Evolutionary conservation across 2,797 vertebrate genomes (phyloP).

Genomic region (Sebastes glaucus): DNA sequence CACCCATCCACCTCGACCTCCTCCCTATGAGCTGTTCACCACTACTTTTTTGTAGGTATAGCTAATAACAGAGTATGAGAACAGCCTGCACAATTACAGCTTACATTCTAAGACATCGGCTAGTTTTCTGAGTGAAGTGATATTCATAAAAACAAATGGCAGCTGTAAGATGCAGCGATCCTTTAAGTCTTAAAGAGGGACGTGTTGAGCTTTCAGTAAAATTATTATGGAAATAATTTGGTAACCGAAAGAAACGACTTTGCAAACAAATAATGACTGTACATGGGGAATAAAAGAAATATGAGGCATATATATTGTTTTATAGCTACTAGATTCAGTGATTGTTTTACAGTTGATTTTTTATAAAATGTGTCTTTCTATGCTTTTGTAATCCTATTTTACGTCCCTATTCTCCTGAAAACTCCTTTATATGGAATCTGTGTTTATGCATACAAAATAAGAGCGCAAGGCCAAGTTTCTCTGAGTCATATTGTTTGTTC

Average conservation of each 20-base stretch:
- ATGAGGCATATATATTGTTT: neutral
- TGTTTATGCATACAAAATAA: neutral
- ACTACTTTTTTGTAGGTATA: no score
- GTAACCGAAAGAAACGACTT: neutral
- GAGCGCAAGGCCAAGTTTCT: neutral
- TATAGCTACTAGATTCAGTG: neutral
- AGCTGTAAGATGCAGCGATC: neutral
- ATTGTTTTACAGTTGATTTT: neutral
- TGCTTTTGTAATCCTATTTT: neutral
- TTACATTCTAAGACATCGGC: neutral
- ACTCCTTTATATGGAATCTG: neutral
- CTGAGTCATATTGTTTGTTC: constrained; percentile 27
- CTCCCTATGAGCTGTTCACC: no score
- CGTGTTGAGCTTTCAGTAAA: neutral
- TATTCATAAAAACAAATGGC: neutral
- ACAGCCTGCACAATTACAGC: neutral
- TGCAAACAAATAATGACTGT: neutral
- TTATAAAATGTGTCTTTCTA: neutral
- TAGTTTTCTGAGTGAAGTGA: neutral
- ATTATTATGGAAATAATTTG: neutral
- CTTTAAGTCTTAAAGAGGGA: neutral
- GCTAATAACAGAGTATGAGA: no score
- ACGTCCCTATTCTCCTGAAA: neutral
- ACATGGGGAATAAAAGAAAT: neutral
- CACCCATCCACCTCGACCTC: no score